phyloP scores from a whole-genome alignment of 2,113 vertebrate genomes.

The Oryzias javanicus region DNA sequence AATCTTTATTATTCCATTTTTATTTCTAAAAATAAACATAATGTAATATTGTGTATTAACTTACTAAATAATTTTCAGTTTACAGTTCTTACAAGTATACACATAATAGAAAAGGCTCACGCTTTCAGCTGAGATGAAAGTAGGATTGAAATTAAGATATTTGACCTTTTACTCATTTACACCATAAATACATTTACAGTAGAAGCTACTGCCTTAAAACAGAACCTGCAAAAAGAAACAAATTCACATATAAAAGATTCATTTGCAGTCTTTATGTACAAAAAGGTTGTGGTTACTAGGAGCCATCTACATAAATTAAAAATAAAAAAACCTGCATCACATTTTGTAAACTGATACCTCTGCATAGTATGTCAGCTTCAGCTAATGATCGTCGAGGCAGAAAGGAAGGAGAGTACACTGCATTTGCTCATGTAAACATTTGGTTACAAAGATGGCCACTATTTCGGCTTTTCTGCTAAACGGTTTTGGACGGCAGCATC shows the following conservation, averaged over 20 bases:
- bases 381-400: no score
- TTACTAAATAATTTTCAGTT: slow-evolving; percentile 37
- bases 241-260: slow-evolving; percentile 1
- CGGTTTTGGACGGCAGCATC: no score
- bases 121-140: slow-evolving; percentile 19
- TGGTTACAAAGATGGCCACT: no score
- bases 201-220: slow-evolving; percentile 16
- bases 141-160: slow-evolving; percentile 51
- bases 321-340: neutral
- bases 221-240: slow-evolving; percentile 5
- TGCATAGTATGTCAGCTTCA: no score
- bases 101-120: slow-evolving; percentile 1
- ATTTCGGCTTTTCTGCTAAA: no score
- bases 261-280: slow-evolving; percentile 13
- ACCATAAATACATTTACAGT: slow-evolving; percentile 50
- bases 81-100: slow-evolving; percentile 40
- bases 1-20: neutral
- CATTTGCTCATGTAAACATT: no score
- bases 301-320: slow-evolving; percentile 1
- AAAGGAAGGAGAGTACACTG: no score
- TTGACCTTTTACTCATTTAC: slow-evolving; percentile 36
- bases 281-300: neutral
- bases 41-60: slow-evolving; percentile 17
- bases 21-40: slow-evolving; percentile 5
- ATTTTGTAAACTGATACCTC: no score